phyloP scores from a whole-genome alignment of 1,140 invertebrate species.

The Lepidurus couesii region DNA sequence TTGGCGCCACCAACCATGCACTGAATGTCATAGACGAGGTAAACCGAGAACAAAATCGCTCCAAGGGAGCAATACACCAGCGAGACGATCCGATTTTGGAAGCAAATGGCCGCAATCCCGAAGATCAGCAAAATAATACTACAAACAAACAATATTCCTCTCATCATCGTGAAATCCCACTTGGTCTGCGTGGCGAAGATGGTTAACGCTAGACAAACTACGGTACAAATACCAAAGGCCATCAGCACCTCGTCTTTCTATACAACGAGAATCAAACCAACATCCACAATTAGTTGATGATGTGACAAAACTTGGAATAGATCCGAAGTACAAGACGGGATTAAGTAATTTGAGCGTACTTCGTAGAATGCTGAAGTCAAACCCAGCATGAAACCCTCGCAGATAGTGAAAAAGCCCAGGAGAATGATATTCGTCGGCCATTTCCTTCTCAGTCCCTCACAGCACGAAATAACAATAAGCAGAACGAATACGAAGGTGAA shows the following conservation, averaged over 20 bases:
- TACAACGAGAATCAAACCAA: conserved; percentile 3
- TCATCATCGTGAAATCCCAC: conserved; percentile 49
- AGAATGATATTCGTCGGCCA: conserved; percentile 52
- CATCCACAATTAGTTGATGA: not conserved
- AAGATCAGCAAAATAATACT: conserved; percentile 50
- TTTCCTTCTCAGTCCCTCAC: conserved; percentile 46
- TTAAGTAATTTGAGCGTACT: conserved; percentile 29
- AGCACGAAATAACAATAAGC: conserved; percentile 51
- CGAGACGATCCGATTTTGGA: conserved; percentile 41
- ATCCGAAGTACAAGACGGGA: not conserved
- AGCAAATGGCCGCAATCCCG: conserved; percentile 48
- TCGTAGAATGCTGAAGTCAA: conserved; percentile 43
- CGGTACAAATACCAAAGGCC: conserved; percentile 46
- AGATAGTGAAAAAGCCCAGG: conserved; percentile 50
- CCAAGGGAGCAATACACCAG: conserved; percentile 49
- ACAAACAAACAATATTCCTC: conserved; percentile 49
- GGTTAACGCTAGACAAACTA: conserved; percentile 49
- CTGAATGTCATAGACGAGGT: conserved; percentile 56
- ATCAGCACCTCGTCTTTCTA: conserved; percentile 43
- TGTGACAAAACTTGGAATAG: conserved; percentile 25
- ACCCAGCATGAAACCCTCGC: conserved; percentile 70
- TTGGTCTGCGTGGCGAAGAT: conserved; percentile 50
- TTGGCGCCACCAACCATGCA: conserved; percentile 53
- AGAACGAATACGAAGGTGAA: conserved; percentile 42
- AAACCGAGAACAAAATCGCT: conserved; percentile 50